Conservation (phyloP, 2,113 vertebrate species). For the Patagioenas fasciata region DNA sequence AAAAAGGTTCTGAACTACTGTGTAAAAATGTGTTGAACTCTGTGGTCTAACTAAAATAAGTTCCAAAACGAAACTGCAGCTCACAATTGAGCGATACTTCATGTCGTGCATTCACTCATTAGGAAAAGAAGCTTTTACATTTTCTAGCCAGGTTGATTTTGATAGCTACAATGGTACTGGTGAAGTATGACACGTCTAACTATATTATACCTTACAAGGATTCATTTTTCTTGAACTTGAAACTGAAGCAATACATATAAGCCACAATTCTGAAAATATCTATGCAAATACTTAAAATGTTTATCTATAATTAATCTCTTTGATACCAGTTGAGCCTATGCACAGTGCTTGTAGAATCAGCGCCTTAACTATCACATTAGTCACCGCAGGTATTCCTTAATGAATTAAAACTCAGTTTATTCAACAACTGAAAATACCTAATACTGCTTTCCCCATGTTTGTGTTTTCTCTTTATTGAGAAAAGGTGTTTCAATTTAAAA, state of each 20-base stretch:
- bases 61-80: not conserved
- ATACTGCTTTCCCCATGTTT: not conserved
- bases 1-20: constrained; percentile 48
- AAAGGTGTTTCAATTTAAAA: constrained; percentile 25
- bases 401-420: constrained; percentile 11
- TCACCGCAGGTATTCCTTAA: not conserved
- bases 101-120: not conserved
- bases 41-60: constrained; percentile 6
- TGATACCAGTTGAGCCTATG: not conserved
- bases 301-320: not conserved
- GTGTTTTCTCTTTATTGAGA: constrained; percentile 53
- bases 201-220: constrained; percentile 1
- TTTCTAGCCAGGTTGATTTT: constrained; percentile 13
- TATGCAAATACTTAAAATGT: constrained; percentile 20
- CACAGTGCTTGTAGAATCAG: constrained; percentile 13
- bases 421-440: not conserved
- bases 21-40: constrained; percentile 2
- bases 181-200: not conserved
- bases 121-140: not conserved
- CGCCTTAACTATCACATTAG: not conserved
- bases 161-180: not conserved
- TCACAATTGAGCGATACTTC: not conserved
- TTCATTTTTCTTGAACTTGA: constrained; percentile 33
- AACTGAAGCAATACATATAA: constrained; percentile 42
- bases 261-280: constrained; percentile 18